Base-by-base conservation (phyloP, 2,797 vertebrate genomes). In the Danio tinwini region DNA sequence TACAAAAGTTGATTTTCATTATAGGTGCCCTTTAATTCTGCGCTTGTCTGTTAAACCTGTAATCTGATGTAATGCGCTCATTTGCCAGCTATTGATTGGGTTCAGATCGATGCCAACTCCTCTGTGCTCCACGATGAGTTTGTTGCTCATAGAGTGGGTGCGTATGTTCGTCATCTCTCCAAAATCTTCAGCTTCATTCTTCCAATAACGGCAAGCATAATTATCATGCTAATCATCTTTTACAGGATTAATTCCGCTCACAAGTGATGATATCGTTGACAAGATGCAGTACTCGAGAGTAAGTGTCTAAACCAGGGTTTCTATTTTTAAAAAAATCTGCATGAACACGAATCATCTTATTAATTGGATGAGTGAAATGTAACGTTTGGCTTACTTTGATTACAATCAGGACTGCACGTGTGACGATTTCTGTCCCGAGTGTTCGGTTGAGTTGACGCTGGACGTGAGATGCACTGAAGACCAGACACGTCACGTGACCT, bases 41-140 rank as follows among this genome's bases (percentile, higher is more conserved):
- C 11, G 5, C 21, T 64, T 52, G 8, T 63, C n/a, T 73, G 45
- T 16, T 73, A 73, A 29, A 47, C 19, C 39, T 19, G 50, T 42
- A 21, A 52, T 59, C 62, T 74, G 21, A 53, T 45, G 8, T 55
- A 16, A 44, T 9, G 8, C 61, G 47, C 17, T 53, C n/a, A 0
- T 39, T 76, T 82, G 85, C 19, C 85, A 99, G 98, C 97, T 5
- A 99, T 99, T 0, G 98, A 99, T 89, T 99, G 98, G 98, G 96
- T 99, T 72, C 98, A 99, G 88, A 99, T 99, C 0, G 98, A 99
- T 1, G 98, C 97, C 80, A 99, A 99, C 87, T 99, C 97, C 4
- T 99, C 98, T 0, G 98, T 99, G 0, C 94, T 99, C 16, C 98
- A 99, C 0, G 97, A 99, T 37, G 98, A 99, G 67, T 99, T 99